Percentiles rank a stretch among this genome's conserved stretches.
These are phyloP conservation scores for Oryctes rhinoceros DNA, from an alignment of 1,140 invertebrate genomes.

Conservation along the genomic window DNA sequence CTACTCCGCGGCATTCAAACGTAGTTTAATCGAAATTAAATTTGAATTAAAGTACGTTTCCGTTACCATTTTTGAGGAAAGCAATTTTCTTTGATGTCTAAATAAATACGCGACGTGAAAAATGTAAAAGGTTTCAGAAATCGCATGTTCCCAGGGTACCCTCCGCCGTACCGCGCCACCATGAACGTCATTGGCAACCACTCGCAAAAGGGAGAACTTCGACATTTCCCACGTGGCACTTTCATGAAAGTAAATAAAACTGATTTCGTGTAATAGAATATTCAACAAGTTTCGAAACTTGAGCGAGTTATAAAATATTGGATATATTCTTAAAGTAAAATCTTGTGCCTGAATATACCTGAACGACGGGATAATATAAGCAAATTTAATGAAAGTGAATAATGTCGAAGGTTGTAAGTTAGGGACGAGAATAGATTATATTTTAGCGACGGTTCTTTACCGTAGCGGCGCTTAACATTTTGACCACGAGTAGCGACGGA, in stretches of 20 bases:
- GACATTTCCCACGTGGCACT: constrained; percentile 8
- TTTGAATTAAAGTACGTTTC: constrained; percentile 15
- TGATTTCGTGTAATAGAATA: constrained; percentile 22
- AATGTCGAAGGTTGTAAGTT: no score
- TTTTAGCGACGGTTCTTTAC: no score
- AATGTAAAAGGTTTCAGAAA: constrained; percentile 15
- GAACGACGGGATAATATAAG: neutral
- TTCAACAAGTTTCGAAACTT: constrained; percentile 22
- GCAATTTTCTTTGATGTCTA: constrained; percentile 22
- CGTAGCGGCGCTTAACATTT: no score
- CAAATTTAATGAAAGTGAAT: no score
- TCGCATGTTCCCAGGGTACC: neutral
- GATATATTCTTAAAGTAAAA: constrained; percentile 14
- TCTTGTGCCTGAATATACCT: neutral
- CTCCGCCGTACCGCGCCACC: neutral
- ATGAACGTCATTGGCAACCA: neutral
- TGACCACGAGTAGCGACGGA: no score
- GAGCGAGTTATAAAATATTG: constrained; percentile 10
- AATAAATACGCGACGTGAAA: neutral
- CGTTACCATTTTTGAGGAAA: constrained; percentile 14
- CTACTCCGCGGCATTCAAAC: neutral
- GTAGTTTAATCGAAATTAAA: constrained; percentile 19
- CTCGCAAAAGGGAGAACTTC: constrained; percentile 14
- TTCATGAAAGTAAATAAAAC: constrained; percentile 19
- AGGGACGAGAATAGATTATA: no score